Evolutionary conservation across 2,113 vertebrate species (phyloP), one percentile per base, ranked within the genome.

Genomic region (Melanostigma gelatinosum): DNA sequence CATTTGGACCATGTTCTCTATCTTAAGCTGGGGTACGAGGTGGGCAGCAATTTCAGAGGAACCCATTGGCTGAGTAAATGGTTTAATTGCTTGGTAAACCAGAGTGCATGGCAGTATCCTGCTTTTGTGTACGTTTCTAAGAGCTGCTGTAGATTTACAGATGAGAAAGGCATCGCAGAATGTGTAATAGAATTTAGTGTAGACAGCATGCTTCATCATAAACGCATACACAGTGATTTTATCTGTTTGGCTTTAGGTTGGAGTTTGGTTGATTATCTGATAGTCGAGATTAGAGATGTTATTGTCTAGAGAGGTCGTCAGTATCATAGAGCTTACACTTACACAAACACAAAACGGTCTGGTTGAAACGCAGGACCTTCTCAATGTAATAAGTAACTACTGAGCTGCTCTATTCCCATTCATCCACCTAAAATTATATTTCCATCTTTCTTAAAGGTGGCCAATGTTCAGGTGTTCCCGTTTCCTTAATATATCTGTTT

Each of bases 261-360:
- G 57, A 58, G 24, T 52, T 58, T 69, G 44, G 69, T 60, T 73
- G 29, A 82, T 82, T 22, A 76, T 72, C n/a, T 61, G 84, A 71
- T 27, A 40, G 12, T 36, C 4, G 7, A 66, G 20, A 70, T 50
- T 16, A 57, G 34, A 68, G 40, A 58, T 2, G 29, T 32, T 50
- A 82, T 78, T 36, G 42, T 32, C 32, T 40, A 29, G n/a, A 44
- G 7, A 20, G 29, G 15, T 24, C 34, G 7, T 4, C 22, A 32
- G 24, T 63, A 32, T 50, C 29, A 32, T 24, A 60, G 71, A 72
- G 18, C 55, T 42, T 32, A 22, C 24, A 18, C 15, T 6, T 3
- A 18, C 16, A 72, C 22, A 44, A 29, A 20, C 24, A 38, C 11
- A 22, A 38, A 16, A 48, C 1, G 7, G 22, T 52, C 10, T 12